Base-by-base conservation (phyloP, 2,797 vertebrate species). In the Galago senegalensis region DNA sequence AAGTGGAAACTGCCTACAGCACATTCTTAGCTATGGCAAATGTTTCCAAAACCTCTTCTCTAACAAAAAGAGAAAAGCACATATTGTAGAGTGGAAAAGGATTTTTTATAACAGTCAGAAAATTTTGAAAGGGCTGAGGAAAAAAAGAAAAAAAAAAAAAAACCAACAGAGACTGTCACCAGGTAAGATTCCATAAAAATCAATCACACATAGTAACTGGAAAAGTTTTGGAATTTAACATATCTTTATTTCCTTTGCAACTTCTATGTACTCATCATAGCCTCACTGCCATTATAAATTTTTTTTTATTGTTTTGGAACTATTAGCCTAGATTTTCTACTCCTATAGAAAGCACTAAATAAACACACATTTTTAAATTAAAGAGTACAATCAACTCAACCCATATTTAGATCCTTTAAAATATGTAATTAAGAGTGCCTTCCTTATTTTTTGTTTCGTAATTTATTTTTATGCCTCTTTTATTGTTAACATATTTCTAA, bases 21-120 rank as follows among this genome's bases (percentile, higher is more conserved):
- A 95, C 9, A 93, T 76, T 95, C 37, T 94, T 83, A 89, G 75
- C 43, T n/a, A 14, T 80, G 27, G 86, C 69, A 92, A 96, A 94
- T 77, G 9, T 75, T 77, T 88, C 77, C 31, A 53, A 93, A 96
- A 58, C 18, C 58, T 88, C 37, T 92, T 86, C 56, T 86, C 61
- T 76, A 93, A 94, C 63, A 91, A 93, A 92, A 87, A 89, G 10
- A 69, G 14, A 69, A 79, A 82, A 80, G 4, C 53, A 73, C 13
- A 72, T 4, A 87, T 37, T 83, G 65, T 87, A 84, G 40, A 67
- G 20, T 29, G 13, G 37, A 80, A 91, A 86, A 20, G 21, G 31
- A 73, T 87, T 77, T 94, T 96, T 94, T 89, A 73, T 34, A 91
- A 43, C 5, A 61, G 18, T 58, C 23, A 89, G 61, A 75, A 96